phyloP scores from a whole-genome alignment of 2,888 invertebrate genomes.

The Himalopsyche japonica region DNA sequence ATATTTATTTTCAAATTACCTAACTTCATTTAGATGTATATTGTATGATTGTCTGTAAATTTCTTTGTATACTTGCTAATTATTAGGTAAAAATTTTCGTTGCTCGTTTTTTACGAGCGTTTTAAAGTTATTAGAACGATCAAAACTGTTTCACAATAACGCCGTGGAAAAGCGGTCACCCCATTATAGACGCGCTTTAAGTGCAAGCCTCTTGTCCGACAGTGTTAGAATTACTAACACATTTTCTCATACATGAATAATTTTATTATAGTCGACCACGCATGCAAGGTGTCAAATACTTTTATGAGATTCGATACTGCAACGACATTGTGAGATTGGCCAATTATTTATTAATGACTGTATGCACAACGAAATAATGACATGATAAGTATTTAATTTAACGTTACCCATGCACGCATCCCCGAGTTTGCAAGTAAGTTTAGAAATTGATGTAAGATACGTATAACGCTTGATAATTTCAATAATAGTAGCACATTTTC shows the following conservation, averaged over 20 bases:
- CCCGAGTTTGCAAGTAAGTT: not conserved
- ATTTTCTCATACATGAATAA: not conserved
- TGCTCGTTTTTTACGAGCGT: no score
- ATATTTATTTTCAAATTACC: no score
- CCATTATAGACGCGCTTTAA: not conserved
- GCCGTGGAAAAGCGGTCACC: no score
- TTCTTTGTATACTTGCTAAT: no score
- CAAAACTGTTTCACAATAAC: no score
- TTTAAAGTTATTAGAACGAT: no score
- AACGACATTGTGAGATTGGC: not conserved
- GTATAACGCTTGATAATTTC: no score
- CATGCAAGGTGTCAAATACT: not conserved
- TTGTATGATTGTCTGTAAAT: no score
- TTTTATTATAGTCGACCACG: not conserved
- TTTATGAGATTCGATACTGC: not conserved
- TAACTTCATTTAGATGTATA: no score
- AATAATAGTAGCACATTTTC: no score
- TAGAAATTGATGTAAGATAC: not conserved
- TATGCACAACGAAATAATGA: not conserved
- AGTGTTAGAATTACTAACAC: not conserved
- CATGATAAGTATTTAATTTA: not conserved
- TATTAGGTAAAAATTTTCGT: no score
- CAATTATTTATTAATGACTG: not conserved
- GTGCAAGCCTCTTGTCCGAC: not conserved
- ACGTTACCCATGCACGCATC: not conserved